Conservation (phyloP, 2,113 vertebrate species). For the Cisticola juncidis region DNA sequence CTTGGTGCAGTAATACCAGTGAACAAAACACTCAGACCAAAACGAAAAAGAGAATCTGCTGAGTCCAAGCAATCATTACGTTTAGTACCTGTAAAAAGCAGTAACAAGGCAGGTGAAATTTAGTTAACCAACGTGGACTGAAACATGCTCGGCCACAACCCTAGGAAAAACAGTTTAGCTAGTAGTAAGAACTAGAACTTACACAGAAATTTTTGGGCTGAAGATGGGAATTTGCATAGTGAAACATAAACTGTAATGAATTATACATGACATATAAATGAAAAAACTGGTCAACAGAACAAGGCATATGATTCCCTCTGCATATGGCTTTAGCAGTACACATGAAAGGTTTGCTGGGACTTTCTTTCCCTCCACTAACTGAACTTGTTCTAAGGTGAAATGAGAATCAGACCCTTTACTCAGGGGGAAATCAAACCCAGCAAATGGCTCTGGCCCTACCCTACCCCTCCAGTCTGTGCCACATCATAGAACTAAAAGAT, state of each 20-base stretch:
- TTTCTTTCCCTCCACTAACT: background rate
- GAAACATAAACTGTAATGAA: background rate
- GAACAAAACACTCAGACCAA: background rate
- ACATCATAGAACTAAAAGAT: background rate
- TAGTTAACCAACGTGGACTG: background rate
- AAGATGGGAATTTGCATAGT: background rate
- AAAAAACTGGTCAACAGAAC: background rate
- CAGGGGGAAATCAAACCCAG: background rate
- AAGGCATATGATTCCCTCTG: background rate
- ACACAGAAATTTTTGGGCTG: background rate
- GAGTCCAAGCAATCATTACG: background rate
- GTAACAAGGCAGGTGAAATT: background rate
- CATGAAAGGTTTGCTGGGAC: background rate
- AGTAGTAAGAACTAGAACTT: background rate
- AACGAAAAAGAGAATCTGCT: background rate
- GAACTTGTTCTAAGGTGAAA: background rate
- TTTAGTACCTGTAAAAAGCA: background rate
- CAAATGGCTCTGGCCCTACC: background rate
- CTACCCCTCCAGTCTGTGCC: background rate
- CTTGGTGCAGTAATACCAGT: background rate
- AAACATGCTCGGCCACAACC: accelerated
- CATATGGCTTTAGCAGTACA: background rate
- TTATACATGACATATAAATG: background rate
- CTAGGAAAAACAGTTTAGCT: background rate
- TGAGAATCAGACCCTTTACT: background rate